Evolutionary conservation across 2,888 invertebrate genomes (phyloP), one percentile per base, ranked within the genome.

Genomic region (Galerucella nymphaeae): DNA sequence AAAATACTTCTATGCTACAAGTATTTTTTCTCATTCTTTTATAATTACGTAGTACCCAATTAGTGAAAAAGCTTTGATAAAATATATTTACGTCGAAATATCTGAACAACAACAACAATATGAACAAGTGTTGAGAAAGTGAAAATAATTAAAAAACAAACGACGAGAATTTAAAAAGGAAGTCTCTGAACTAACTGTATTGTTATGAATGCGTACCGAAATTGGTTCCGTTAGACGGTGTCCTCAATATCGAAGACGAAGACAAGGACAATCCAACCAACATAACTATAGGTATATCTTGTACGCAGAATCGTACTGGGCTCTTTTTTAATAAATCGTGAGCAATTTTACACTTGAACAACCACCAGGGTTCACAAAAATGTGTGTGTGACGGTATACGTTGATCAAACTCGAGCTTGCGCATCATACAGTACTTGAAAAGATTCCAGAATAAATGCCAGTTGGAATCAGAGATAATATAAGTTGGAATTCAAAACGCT

Each of bases 141-240:
- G 66, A 66, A 66, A 55, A 66, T 66, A 57, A 66, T 57, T 57
- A 14, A 53, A 65, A 65, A 50, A 38, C 65, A 53, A 53, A 13
- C 11, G 23, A 5, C 11, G 18, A 18, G 61, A 62, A 62, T 62
- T 62, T 41, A 62, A 66, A 65, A 50, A 66, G 66, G 66, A 66
- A 58, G 66, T 57, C 55, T 66, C 42, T 11, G 55, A 57, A 66
- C 42, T 67, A 67, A 67, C 67, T 58, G 67, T 67, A 66, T 45
- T 53, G 53, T 53, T 53, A 53, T 53, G 53, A 18, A 62, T 38
- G 59, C 38, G 38, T 62, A 62, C 61, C 61, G 61, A 62, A 67
- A 67, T 61, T 48, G n/a, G 16, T 67, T 67, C 67, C 67, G 67
- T 67, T 67, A 59, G 59, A 23, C 67, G 14, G 66, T 55, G 67